These are phyloP conservation scores for Drosophila persimilis DNA, from an alignment of 1,140 invertebrate species.

Conservation along the genomic window DNA sequence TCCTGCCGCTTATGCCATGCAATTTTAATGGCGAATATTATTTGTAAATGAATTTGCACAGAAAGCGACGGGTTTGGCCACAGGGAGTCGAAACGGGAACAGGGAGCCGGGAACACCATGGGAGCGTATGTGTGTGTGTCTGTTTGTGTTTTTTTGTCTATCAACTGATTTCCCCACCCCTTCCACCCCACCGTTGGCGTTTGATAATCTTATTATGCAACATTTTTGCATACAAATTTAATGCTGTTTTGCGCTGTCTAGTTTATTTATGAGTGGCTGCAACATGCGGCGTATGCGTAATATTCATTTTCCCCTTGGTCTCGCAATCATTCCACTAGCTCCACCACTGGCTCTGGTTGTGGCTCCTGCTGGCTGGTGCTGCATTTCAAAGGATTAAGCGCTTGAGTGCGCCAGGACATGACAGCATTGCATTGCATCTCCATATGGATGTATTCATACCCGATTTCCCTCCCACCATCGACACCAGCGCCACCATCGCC, in stretches of 20 bases:
- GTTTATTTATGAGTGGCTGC: constrained; percentile 66
- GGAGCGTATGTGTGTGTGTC: background rate
- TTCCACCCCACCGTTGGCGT: constrained; percentile 42
- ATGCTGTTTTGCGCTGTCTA: constrained; percentile 63
- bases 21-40: constrained; percentile 72
- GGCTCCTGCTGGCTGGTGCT: constrained; percentile 19
- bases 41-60: constrained; percentile 51
- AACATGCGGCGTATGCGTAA: constrained; percentile 70
- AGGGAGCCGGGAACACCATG: too few species aligned
- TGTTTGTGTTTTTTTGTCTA: constrained; percentile 21
- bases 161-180: constrained; percentile 62
- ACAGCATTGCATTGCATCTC: constrained; percentile 52
- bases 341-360: background rate
- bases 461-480: background rate
- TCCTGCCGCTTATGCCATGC: constrained; percentile 45
- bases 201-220: constrained; percentile 76
- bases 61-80: background rate
- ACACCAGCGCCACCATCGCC: constrained; percentile 8
- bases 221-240: constrained; percentile 71
- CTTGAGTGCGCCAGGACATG: constrained; percentile 71
- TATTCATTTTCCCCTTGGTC: constrained; percentile 35
- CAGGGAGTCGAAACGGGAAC: background rate
- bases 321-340: constrained; percentile 10
- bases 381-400: constrained; percentile 76
- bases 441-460: constrained; percentile 17